Evolutionary conservation across 2,888 invertebrate species (phyloP).

Genomic region (Agriopis marginaria): DNA sequence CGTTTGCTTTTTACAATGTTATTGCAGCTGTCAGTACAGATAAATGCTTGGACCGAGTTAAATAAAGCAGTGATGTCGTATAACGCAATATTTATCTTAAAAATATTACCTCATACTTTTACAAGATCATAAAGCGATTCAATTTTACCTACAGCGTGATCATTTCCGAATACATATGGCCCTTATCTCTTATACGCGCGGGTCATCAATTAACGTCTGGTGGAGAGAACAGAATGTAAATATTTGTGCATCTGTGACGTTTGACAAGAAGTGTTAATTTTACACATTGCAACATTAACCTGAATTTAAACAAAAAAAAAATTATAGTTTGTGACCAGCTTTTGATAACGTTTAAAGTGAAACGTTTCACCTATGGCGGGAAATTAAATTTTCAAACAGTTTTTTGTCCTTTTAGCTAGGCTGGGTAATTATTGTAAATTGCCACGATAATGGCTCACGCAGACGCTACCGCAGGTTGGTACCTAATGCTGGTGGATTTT

Average conservation of each 20-base stretch:
- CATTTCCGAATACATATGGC: conserved; percentile 22
- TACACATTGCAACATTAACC: conserved; percentile 52
- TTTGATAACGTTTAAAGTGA: too few species aligned
- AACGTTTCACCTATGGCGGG: too few species aligned
- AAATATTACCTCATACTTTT: not conserved
- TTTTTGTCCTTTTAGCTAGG: too few species aligned
- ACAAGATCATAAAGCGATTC: conserved; percentile 20
- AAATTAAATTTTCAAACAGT: too few species aligned
- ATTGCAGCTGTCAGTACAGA: too few species aligned
- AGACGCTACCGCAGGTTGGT: not conserved
- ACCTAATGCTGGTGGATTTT: not conserved
- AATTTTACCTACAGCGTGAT: conserved; percentile 11
- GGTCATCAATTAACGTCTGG: conserved; percentile 52
- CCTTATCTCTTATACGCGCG: conserved; percentile 46
- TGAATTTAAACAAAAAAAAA: conserved; percentile 44
- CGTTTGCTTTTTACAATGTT: too few species aligned
- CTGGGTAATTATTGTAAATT: too few species aligned
- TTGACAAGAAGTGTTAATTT: conserved; percentile 46
- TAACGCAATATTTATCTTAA: not conserved
- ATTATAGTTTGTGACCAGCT: conserved; percentile 8
- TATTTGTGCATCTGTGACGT: conserved; percentile 49
- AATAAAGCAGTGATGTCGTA: not conserved
- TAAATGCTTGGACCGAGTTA: too few species aligned
- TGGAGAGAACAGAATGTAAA: conserved; percentile 39
- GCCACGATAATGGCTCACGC: too few species aligned